Base-by-base conservation (phyloP, 2,888 invertebrate species). In the Dendrolimus houi region DNA sequence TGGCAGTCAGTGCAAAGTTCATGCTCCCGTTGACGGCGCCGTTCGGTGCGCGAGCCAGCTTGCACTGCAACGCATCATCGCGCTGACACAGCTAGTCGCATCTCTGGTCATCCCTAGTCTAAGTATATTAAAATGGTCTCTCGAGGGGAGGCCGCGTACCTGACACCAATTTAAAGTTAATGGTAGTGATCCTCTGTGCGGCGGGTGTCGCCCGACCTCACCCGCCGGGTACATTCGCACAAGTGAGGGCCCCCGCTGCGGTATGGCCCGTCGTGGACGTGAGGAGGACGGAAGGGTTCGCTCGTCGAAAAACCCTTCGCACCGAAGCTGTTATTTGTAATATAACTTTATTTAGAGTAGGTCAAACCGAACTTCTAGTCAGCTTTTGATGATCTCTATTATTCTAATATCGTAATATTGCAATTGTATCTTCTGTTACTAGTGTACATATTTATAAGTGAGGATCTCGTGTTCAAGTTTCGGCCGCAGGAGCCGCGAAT, bases 311-410 rank as follows among this genome's bases (percentile, higher is more conserved):
- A 47, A 47, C 47, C 47, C 12, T 47, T 60, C 69, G 55, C 69
- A 63, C 64, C 67, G 62, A 60, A 56, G 62, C 65, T 62, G 64
- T 62, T 65, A 69, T 62, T 64, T 76, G 71, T 81, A 80, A 73
- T 74, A 79, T 83, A 81, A 80, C 72, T 74, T 77, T 79, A 47
- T 47, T 83, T 86, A 87, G 83, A 74, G 80, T 87, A 87, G 85
- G 78, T 77, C 80, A 85, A 81, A 86, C 79, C 77, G 75, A 82
- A 85, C 80, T 87, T 87, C 84, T 90, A 89, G 89, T 88, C 85
- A 75, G 91, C 89, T 91, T 91, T 87, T 84, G 78, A 83, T 81
- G 81, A 88, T 87, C 84, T 89, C 85, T 86, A 81, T 77, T 82
- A 78, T 80, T 83, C 83, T 78, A 76, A 78, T 84, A 69, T 81